Evolutionary conservation across 2,888 invertebrate species (phyloP), one percentile per base, ranked within the genome.

Genomic region (Chloroclysta siterata): DNA sequence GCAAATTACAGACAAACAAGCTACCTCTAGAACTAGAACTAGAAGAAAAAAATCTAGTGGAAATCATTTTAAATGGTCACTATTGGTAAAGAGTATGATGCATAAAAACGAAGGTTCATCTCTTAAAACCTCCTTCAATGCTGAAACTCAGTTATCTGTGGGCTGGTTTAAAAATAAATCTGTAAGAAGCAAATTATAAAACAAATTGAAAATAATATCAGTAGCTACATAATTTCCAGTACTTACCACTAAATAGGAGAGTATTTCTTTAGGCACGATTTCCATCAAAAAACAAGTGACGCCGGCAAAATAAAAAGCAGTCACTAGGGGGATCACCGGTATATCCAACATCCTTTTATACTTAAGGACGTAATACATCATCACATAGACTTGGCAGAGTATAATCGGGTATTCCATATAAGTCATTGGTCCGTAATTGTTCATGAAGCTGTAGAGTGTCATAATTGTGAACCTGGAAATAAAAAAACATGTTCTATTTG

Each of bases 391-490:
- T 90, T 97, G 97, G 1, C 95, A 55, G 62, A 97, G 84, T 70
- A 97, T 95, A 50, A 97, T 95, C 0, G 97, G 97, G 84, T 97
- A 97, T 80, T 98, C 98, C 94, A 97, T 85, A 77, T 97, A 98
- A 0, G 97, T 96, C 70, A 97, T 88, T 10, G 96, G 72, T 11
- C 95, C 94, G 82, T 97, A 97, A 11, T 93, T 93, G 80, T 96
- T 96, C 36, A 94, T 94, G 73, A 94, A 96, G 83, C 97, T 97
- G 86, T 98, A 98, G 29, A 96, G 94, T 60, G 96, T 94, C 94
- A 96, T 96, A 69, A 97, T 95, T 2, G 97, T 95, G 76, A 97
- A 97, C 75, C 97, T 97, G 90, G 22, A 22, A 22, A 22, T 75
- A 95, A 93, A 75, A 46, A 57, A 60, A 33, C 33, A 33, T 33